Evolutionary conservation across 1,140 invertebrate species (phyloP), one percentile per base, ranked within the genome.

Genomic region (Drosophila kurseongensis): DNA sequence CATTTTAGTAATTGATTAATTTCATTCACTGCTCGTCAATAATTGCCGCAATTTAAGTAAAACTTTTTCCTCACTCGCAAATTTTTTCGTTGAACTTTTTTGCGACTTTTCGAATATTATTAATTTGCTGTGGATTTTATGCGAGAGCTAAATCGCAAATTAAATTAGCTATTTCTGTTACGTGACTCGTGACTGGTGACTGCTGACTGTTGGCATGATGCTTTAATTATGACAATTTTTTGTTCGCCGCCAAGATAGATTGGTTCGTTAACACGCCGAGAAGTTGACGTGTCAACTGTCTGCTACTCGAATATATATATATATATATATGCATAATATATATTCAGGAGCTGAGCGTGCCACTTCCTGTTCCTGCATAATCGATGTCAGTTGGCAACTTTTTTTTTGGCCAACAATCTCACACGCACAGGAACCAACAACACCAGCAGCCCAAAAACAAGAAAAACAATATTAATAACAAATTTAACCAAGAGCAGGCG

Each of bases 161-260:
- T 80, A 78, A 89, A 89, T 89, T 83, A 61, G 51, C 58, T 89
- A 80, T 89, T 80, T 89, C 48, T 72, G 80, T 72, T 89, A 89
- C 84, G 84, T 89, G 82, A 65, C 68, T 79, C 65, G 59, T 75
- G 72, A 63, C 57, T 42, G 60, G 36, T 16, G n/a, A 41, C n/a
- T 12, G 40, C 9, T 32, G 55, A 57, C 60, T 44, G 52, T 4
- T 71, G 65, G 51, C 68, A 58, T 72, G 79, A 80, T 62, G 71
- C 57, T 69, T 88, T 77, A 83, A 89, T 88, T 88, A 88, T 74
- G 75, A 69, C 75, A 56, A 80, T 76, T 54, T 80, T 73, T 78
- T 58, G 23, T 48, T 38, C 27, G 41, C 65, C 35, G 4, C 38
- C 51, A 58, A 72, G 68, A 72, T 79, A 51, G 57, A 78, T 65